Percentiles rank a stretch among this genome's conserved stretches.
These are phyloP conservation scores for Carterocephalus palaemon DNA, from an alignment of 2,888 invertebrate species.

Conservation along the genomic window DNA sequence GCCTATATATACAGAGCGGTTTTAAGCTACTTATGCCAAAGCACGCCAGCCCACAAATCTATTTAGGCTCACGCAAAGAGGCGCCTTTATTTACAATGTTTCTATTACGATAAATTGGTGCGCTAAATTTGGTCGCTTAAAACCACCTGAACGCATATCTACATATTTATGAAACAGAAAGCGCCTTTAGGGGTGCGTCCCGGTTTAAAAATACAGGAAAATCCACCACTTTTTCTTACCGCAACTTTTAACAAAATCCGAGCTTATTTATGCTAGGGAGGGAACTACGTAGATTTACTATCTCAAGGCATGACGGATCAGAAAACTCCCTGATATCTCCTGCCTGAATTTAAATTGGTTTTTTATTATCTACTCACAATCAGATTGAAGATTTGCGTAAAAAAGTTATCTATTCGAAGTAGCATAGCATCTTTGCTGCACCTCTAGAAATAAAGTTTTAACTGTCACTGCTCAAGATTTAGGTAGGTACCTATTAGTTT, in stretches of 20 bases:
- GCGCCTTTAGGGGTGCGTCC: conserved; percentile 66
- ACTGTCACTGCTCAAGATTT: background rate
- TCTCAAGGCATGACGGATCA: conserved; percentile 71
- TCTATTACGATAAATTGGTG: conserved; percentile 74
- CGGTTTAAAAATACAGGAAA: conserved; percentile 70
- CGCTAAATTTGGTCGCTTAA: conserved; percentile 69
- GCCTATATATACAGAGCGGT: conserved; percentile 55
- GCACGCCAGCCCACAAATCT: conserved; percentile 68
- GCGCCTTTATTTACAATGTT: conserved; percentile 72
- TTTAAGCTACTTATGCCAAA: conserved; percentile 64
- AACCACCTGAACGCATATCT: conserved; percentile 77
- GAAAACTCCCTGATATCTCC: conserved; percentile 57
- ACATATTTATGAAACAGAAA: conserved; percentile 76
- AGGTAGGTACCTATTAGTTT: background rate
- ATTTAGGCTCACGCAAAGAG: conserved; percentile 60
- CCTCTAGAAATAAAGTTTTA: background rate
- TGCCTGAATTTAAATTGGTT: conserved; percentile 61
- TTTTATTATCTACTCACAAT: conserved; percentile 38
- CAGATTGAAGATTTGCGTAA: conserved; percentile 20
- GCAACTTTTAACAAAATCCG: conserved; percentile 76
- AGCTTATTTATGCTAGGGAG: conserved; percentile 73
- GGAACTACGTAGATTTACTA: conserved; percentile 65
- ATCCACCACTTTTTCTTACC: conserved; percentile 62
- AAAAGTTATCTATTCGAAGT: conserved; percentile 5
- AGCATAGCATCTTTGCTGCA: no score